These are phyloP conservation scores for Sebastes kiyomatsui DNA, from an alignment of 2,797 vertebrate genomes.

Conservation along the genomic window DNA sequence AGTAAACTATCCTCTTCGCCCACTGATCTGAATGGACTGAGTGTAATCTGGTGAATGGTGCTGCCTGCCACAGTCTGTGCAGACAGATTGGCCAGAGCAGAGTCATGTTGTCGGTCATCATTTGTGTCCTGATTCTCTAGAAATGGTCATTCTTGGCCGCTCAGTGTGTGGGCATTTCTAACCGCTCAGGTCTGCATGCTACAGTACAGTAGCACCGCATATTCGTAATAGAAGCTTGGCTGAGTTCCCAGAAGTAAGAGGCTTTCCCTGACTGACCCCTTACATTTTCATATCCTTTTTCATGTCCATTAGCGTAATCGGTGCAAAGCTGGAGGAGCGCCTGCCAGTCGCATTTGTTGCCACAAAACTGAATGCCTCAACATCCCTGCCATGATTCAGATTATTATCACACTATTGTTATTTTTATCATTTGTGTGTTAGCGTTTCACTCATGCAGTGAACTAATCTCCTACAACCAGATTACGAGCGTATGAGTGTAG, in stretches of 20 bases:
- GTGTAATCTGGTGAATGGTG: slow-evolving; percentile 51
- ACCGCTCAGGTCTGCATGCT: slow-evolving; percentile 20
- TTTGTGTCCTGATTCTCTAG: slow-evolving; percentile 13
- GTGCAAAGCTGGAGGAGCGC: slow-evolving; percentile 13
- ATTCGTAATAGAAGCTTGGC: slow-evolving; percentile 51
- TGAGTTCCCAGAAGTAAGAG: slow-evolving; percentile 55
- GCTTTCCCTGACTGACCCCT: slow-evolving; percentile 53
- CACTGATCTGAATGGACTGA: slow-evolving; percentile 46
- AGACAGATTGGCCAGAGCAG: not conserved
- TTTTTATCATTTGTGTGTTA: not conserved
- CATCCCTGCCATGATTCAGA: not conserved
- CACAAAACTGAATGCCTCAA: not conserved
- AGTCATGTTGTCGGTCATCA: slow-evolving; percentile 16
- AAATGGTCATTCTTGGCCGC: slow-evolving; percentile 31
- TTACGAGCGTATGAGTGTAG: slow-evolving; percentile 38
- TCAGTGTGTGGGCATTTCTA: not conserved
- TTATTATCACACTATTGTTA: not conserved
- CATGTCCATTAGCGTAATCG: slow-evolving; percentile 55
- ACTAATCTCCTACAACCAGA: slow-evolving; percentile 56
- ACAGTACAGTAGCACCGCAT: slow-evolving; percentile 6
- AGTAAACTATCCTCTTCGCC: not conserved
- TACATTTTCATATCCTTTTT: slow-evolving; percentile 53
- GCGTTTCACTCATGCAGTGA: slow-evolving; percentile 6
- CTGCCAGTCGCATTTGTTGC: not conserved
- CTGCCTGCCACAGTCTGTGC: slow-evolving; percentile 34